A percentile compares a stretch with the other conserved stretches of the same genome.
These are phyloP conservation scores for Cantharis rufa DNA, from an alignment of 2,888 invertebrate genomes.

Conservation along the genomic window DNA sequence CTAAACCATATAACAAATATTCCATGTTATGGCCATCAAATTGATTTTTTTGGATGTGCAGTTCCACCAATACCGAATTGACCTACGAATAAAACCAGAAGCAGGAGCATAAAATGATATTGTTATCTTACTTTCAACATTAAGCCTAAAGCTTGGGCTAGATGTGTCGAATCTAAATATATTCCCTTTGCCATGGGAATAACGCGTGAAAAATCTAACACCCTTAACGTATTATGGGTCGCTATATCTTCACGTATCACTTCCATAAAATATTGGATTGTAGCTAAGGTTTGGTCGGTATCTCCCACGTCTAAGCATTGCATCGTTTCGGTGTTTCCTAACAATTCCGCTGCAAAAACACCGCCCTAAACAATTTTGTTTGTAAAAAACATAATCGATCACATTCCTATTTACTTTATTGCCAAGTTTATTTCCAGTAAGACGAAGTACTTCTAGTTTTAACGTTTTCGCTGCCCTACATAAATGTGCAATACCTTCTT, in stretches of 20 bases:
- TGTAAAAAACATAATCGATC: background rate
- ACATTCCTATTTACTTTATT: constrained; percentile 49
- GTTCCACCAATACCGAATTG: constrained; percentile 57
- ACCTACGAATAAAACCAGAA: constrained; percentile 38
- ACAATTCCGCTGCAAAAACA: constrained; percentile 57
- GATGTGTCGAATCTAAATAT: constrained; percentile 43
- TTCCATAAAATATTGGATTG: constrained; percentile 51
- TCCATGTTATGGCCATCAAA: constrained; percentile 66
- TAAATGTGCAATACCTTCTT: constrained; percentile 52
- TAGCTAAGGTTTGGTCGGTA: constrained; percentile 61
- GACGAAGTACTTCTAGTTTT: constrained; percentile 58
- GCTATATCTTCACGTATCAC: constrained; percentile 42
- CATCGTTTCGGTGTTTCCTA: constrained; percentile 57
- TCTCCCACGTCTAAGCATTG: constrained; percentile 62
- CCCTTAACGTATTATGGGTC: constrained; percentile 41
- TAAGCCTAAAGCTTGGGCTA: constrained; percentile 46
- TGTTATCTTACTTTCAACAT: constrained; percentile 48
- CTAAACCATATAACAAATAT: constrained; percentile 59
- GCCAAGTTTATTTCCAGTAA: constrained; percentile 66
- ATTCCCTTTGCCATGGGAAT: constrained; percentile 41
- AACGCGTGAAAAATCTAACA: constrained; percentile 50
- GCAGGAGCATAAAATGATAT: background rate
- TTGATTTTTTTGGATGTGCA: constrained; percentile 65
- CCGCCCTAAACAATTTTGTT: constrained; percentile 52
- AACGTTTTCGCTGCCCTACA: constrained; percentile 44